Conservation (phyloP, 2,797 vertebrate genomes). For the Hyperoplus lanceolatus region DNA sequence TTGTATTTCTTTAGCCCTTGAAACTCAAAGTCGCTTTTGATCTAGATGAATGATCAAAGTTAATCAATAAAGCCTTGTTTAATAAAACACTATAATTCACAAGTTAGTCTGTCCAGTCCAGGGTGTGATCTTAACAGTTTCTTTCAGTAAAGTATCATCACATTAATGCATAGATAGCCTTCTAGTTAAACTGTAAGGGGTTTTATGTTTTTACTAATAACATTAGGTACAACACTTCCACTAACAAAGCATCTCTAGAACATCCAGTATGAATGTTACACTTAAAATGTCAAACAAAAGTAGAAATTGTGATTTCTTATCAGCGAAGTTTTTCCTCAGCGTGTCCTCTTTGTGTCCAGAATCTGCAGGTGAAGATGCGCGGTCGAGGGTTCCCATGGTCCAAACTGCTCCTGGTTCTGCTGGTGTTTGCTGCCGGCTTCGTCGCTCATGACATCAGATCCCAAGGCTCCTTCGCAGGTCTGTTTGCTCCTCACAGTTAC, state of each 20-base stretch:
- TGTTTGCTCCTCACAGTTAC: conserved; percentile 4
- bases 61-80: background rate
- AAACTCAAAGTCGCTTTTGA: too few relatives aligned
- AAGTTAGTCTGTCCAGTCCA: background rate
- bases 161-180: background rate
- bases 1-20: too few relatives aligned
- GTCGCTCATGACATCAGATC: conserved; percentile 89
- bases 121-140: background rate
- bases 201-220: background rate
- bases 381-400: conserved; percentile 89
- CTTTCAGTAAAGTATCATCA: background rate
- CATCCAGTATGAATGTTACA: too few relatives aligned
- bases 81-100: background rate
- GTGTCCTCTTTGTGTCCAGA: conserved; percentile 66
- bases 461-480: conserved; percentile 90
- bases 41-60: background rate
- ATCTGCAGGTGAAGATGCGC: conserved; percentile 88
- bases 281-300: background rate
- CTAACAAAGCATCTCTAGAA: background rate
- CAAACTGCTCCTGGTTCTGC: conserved; percentile 86
- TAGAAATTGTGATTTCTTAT: background rate
- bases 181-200: background rate
- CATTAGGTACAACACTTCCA: background rate
- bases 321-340: background rate
- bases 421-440: conserved; percentile 87